These are phyloP conservation scores for Hippopotamus amphibius DNA, from an alignment of 2,113 vertebrate species.

Conservation along the genomic window DNA sequence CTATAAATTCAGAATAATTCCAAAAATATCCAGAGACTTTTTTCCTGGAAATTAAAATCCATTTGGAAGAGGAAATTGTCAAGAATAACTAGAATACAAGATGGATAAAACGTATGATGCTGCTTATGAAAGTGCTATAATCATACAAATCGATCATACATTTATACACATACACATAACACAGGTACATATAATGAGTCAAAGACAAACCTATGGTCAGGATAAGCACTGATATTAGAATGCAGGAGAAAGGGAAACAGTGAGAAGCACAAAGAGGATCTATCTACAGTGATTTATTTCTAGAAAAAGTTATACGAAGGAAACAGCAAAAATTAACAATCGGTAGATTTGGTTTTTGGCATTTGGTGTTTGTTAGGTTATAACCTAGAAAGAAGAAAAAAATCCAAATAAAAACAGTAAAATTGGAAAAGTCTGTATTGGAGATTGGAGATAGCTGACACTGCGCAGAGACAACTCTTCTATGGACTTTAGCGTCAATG, in stretches of 20 bases:
- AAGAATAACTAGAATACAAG: background rate
- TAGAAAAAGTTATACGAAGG: background rate
- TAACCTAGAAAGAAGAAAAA: background rate
- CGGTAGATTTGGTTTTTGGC: background rate
- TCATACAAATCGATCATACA: background rate
- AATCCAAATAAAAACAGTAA: background rate
- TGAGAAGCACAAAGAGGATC: background rate
- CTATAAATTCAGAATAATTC: background rate
- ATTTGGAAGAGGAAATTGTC: background rate
- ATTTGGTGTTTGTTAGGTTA: background rate
- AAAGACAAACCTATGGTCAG: background rate
- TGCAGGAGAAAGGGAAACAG: background rate
- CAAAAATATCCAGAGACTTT: background rate
- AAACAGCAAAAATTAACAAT: background rate
- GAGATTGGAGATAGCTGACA: background rate
- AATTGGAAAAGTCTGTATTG: background rate
- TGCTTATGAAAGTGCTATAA: background rate
- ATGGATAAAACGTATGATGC: background rate
- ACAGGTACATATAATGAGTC: background rate
- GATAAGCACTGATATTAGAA: background rate
- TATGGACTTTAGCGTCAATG: no score
- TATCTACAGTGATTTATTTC: background rate
- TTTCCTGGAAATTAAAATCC: background rate
- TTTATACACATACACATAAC: background rate
- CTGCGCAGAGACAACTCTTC: background rate